Evolutionary conservation across 2,888 invertebrate species (phyloP), one percentile per base, ranked within the genome.

Genomic region (Pyrocoelia pectoralis): DNA sequence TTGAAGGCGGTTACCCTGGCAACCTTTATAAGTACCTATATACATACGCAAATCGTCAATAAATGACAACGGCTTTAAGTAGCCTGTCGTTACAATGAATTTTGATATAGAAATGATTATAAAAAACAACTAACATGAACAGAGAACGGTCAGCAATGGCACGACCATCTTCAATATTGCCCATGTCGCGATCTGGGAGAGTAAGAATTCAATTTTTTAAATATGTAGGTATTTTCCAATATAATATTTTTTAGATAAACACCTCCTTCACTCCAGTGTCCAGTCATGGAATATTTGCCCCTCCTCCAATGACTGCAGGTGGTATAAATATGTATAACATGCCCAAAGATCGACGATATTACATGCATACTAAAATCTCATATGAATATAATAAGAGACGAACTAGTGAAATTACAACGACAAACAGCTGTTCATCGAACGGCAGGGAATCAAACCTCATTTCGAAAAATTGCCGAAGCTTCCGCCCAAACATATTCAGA

Each of bases 301-400:
- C 18, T 2, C 15, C 15, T 15, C 46, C 46, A 2, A 46, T 46
- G 46, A 46, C 46, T 10, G 46, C 46, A 5, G 18, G 13, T 29
- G 70, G 69, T 14, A n/a, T 33, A n/a, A 33, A 33, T 33, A 59
- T 60, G 19, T 72, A 70, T 48, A 65, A 74, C 6, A 73, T 74
- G 51, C 73, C 74, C 51, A 65, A 68, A 54, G 68, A 70, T 41
- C 66, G 68, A 46, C 51, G 68, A 38, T 70, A 70, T 52, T 70
- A 68, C 48, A 61, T 66, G 29, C 66, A 67, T 9, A 13, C 58
- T 70, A 46, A 68, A 70, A 49, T 59, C 60, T 5, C 68, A 69
- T 38, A 70, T 69, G 62, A 55, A 68, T 41, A 51, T 29, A 8
- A 66, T 70, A 33, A 57, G 56, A 49, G 68, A 70, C 10, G 70